Evolutionary conservation across 2,888 invertebrate genomes (phyloP), one percentile per base, ranked within the genome.

Genomic region (Petrolisthes manimaculis): DNA sequence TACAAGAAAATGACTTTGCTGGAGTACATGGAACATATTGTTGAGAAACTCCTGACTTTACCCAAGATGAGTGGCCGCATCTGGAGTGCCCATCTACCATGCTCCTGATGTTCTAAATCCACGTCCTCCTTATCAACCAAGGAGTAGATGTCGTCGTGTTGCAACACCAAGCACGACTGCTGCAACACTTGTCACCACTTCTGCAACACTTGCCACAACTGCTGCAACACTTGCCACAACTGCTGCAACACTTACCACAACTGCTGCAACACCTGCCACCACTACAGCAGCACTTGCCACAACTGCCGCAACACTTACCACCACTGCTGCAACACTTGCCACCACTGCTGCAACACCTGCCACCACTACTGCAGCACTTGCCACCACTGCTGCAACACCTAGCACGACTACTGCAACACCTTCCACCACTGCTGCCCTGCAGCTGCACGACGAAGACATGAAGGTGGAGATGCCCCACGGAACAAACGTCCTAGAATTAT

Each of bases 21-120:
- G 61, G 61, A 61, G 61, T 61, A 61, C 61, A 61, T 61, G 61
- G 61, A n/a, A n/a, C n/a, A n/a, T n/a, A n/a, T n/a, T n/a, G n/a
- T n/a, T n/a, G n/a, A n/a, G n/a, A n/a, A n/a, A 61, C 14, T 14
- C 14, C 14, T 8, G 14, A 61, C 14, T 61, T 61, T 14, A 61
- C 8, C 9, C 9, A 8, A 61, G 61, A 61, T 8, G 61, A 61
- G 61, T 61, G 61, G 61, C 61, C 61, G 61, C 61, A 61, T 61
- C 14, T 9, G 61, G 61, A 61, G 61, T 61, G 8, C 61, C 61
- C 61, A 61, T 61, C 61, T 61, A 61, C 61, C 61, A 61, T 61
- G 61, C 61, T 61, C 61, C 61, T 61, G 61, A 61, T 61, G 61
- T 61, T 61, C 9, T 14, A 61, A 61, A 61, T 14, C 8, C 61